phyloP scores from a whole-genome alignment of 2,888 invertebrate species.

The Pharmacophagus antenor region DNA sequence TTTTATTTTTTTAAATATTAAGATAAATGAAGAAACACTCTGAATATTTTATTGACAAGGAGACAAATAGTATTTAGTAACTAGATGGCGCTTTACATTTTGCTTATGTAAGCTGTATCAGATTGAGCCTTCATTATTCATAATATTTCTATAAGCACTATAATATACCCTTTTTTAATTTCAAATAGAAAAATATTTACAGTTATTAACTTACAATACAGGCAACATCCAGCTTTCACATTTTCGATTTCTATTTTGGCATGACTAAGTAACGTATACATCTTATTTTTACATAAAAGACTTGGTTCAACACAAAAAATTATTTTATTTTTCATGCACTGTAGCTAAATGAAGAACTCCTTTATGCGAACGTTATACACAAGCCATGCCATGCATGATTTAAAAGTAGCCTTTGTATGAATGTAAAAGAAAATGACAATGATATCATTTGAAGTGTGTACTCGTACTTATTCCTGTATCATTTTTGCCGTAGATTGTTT shows the following conservation, averaged over 20 bases:
- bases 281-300: neutral
- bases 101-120: conserved; percentile 47
- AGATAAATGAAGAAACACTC: neutral
- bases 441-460: neutral
- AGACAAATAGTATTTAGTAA: conserved; percentile 43
- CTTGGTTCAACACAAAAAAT: conserved; percentile 11
- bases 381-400: conserved; percentile 27
- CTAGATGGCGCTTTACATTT: conserved; percentile 46
- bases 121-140: conserved; percentile 41
- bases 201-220: neutral
- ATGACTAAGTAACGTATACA: neutral
- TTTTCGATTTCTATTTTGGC: conserved; percentile 9
- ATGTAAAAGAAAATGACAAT: conserved; percentile 25
- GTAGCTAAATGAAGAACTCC: conserved; percentile 15
- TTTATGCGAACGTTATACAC: conserved; percentile 24
- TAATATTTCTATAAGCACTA: neutral
- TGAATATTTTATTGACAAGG: conserved; percentile 19
- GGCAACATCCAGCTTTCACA: neutral
- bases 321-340: conserved; percentile 18
- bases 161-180: neutral
- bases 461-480: conserved; percentile 19
- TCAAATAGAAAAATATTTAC: neutral
- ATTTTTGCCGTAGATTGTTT: conserved; percentile 13
- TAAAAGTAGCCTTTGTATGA: conserved; percentile 27
- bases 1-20: conserved; percentile 34